These are phyloP conservation scores for Zaprionus vittiger DNA, from an alignment of 1,140 invertebrate species.

Conservation along the genomic window DNA sequence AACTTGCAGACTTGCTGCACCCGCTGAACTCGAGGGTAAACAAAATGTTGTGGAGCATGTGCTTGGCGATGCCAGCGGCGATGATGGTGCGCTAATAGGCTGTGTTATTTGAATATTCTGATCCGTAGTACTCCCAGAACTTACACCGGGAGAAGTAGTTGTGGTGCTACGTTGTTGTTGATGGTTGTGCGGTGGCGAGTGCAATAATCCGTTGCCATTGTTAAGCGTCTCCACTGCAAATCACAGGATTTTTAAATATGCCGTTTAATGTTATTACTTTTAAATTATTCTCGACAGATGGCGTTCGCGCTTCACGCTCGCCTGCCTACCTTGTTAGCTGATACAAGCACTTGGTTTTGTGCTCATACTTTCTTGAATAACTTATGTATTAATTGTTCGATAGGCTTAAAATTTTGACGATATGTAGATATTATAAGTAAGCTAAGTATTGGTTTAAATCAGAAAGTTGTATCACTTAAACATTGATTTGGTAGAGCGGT, in stretches of 20 bases:
- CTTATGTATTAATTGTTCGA: too few species aligned
- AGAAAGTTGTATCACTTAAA: too few species aligned
- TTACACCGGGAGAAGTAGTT: slow-evolving; percentile 51
- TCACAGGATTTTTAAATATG: slow-evolving; percentile 18
- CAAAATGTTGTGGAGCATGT: slow-evolving; percentile 75
- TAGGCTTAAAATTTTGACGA: too few species aligned
- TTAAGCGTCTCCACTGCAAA: slow-evolving; percentile 88
- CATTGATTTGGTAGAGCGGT: too few species aligned
- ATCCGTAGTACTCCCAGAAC: slow-evolving; percentile 55
- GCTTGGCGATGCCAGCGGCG: slow-evolving; percentile 86
- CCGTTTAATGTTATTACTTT: neutral
- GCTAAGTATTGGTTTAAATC: too few species aligned
- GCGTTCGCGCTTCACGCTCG: too few species aligned
- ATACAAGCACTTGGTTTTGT: too few species aligned
- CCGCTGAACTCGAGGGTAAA: slow-evolving; percentile 72
- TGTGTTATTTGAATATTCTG: slow-evolving; percentile 88
- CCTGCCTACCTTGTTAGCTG: too few species aligned
- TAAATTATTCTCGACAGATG: too few species aligned
- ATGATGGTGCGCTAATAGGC: slow-evolving; percentile 88
- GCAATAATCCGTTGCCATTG: slow-evolving; percentile 87
- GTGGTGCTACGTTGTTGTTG: slow-evolving; percentile 72
- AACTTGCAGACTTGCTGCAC: slow-evolving; percentile 37
- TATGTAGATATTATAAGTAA: too few species aligned
- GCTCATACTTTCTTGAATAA: too few species aligned
- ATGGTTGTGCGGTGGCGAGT: slow-evolving; percentile 87